phyloP scores from a whole-genome alignment of 2,113 vertebrate genomes.

The Synodontis membranacea region DNA sequence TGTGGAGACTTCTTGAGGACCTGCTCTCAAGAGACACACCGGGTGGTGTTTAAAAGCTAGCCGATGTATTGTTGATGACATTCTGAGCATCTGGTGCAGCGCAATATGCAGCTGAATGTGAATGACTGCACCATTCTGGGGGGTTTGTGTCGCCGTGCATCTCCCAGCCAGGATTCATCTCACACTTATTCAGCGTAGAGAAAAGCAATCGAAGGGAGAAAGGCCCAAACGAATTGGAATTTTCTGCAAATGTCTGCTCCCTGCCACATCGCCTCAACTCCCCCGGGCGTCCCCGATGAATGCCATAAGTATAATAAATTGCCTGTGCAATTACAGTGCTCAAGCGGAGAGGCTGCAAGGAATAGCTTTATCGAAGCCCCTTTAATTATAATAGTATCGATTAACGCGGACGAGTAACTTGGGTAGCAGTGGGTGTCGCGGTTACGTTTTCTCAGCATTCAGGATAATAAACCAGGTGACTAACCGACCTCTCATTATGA shows the following conservation, averaged over 20 bases:
- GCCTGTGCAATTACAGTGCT: constrained; percentile 64
- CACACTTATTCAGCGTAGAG: constrained; percentile 44
- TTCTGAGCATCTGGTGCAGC: constrained; percentile 36
- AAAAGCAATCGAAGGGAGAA: constrained; percentile 44
- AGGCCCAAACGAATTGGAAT: constrained; percentile 47
- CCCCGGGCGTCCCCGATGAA: constrained; percentile 55
- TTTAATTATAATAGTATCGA: constrained; percentile 74
- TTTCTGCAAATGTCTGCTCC: constrained; percentile 44
- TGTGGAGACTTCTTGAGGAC: constrained; percentile 45
- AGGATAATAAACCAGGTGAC: constrained; percentile 20
- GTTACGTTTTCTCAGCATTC: constrained; percentile 33
- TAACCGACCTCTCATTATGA: constrained; percentile 22
- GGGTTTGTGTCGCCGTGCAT: constrained; percentile 35
- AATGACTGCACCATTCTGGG: constrained; percentile 15
- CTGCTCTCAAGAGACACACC: constrained; percentile 17
- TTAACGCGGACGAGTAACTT: constrained; percentile 59
- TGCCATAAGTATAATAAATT: constrained; percentile 69
- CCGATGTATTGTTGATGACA: constrained; percentile 53
- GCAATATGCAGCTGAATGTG: constrained; percentile 18
- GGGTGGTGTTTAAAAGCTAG: constrained; percentile 29
- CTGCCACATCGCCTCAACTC: constrained; percentile 19
- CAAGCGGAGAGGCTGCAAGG: constrained; percentile 64
- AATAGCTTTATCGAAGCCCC: constrained; percentile 72
- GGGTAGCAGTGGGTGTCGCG: constrained; percentile 46
- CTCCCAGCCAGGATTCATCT: constrained; percentile 46